Evolutionary conservation across 2,797 vertebrate genomes (phyloP).

Genomic region (Sebastes kiyomatsui): DNA sequence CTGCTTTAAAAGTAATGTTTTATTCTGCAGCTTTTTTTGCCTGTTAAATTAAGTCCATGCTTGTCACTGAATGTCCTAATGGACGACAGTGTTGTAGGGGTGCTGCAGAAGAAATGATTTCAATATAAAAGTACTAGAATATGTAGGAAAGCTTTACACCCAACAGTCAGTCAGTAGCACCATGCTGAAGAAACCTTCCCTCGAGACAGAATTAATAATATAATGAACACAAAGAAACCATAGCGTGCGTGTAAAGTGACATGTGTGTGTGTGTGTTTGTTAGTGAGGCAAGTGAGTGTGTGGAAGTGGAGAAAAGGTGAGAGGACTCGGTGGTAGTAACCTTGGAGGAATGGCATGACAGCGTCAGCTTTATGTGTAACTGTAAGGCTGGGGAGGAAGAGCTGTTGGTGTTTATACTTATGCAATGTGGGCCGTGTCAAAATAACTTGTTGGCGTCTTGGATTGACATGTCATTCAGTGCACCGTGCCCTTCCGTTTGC

Average conservation of each 20-base stretch:
- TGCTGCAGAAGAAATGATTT: neutral
- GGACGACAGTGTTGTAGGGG: neutral
- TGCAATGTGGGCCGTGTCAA: neutral
- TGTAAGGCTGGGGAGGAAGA: neutral
- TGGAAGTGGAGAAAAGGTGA: slow-evolving; percentile 67
- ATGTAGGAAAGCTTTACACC: neutral
- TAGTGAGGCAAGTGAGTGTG: neutral
- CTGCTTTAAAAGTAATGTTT: neutral
- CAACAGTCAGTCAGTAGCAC: neutral
- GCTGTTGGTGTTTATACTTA: slow-evolving; percentile 30
- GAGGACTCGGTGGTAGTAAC: slow-evolving; percentile 17
- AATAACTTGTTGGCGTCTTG: neutral
- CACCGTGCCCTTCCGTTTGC: neutral
- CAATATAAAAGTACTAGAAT: neutral
- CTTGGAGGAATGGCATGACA: slow-evolving; percentile 33
- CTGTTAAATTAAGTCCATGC: neutral
- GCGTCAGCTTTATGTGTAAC: neutral
- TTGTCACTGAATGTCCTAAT: neutral
- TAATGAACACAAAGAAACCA: neutral
- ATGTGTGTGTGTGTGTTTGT: neutral
- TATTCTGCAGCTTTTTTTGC: neutral
- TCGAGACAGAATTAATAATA: neutral
- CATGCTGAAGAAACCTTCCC: neutral
- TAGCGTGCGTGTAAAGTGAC: neutral
- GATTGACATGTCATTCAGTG: neutral